These are phyloP conservation scores for Pyrocoelia pectoralis DNA, from an alignment of 2,888 invertebrate genomes.

Conservation along the genomic window DNA sequence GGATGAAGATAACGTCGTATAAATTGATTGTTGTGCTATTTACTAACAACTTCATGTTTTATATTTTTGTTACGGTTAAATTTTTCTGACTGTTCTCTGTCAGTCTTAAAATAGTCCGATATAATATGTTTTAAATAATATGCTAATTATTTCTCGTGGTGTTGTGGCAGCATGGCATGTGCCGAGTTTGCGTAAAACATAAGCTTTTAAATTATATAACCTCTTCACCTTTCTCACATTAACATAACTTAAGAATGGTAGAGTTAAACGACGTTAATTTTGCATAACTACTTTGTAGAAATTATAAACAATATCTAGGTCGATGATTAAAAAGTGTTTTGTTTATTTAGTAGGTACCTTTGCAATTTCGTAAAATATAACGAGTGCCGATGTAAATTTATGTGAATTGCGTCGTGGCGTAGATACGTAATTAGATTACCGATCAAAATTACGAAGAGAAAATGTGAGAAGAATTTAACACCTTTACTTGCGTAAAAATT, in stretches of 20 bases:
- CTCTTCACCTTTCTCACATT: slow-evolving; percentile 35
- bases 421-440: not conserved
- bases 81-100: slow-evolving; percentile 23
- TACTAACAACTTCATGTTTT: slow-evolving; percentile 13
- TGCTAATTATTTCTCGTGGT: slow-evolving; percentile 22
- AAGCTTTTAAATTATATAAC: slow-evolving; percentile 26
- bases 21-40: slow-evolving; percentile 12
- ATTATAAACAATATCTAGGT: slow-evolving; percentile 3
- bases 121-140: slow-evolving; percentile 22
- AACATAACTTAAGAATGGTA: slow-evolving; percentile 22
- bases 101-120: slow-evolving; percentile 18
- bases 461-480: slow-evolving; percentile 11
- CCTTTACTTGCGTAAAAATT: slow-evolving; percentile 3
- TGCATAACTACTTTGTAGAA: not conserved
- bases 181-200: slow-evolving; percentile 23
- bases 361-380: not conserved
- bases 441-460: not conserved
- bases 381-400: not conserved
- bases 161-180: slow-evolving; percentile 31
- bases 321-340: not conserved
- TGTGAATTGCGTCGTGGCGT: not conserved
- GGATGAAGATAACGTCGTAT: not conserved
- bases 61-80: slow-evolving; percentile 19
- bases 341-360: not conserved
- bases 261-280: not conserved